Evolutionary conservation across 2,797 vertebrate genomes (phyloP), one percentile per base, ranked within the genome.

Genomic region (Mastacembelus armatus): DNA sequence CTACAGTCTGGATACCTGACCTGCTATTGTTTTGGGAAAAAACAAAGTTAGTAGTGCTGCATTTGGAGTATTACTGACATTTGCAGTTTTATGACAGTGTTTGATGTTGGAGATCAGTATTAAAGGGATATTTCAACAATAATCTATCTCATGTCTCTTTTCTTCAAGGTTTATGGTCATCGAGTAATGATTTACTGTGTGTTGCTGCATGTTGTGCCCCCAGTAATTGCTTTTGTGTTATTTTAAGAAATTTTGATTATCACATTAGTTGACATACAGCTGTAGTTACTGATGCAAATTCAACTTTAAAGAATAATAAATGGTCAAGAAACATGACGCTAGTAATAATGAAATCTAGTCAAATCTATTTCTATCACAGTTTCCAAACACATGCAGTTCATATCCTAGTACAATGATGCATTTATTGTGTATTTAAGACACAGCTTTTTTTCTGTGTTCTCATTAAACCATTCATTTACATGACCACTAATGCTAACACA

Each of bases 21-120:
- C 63, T 58, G 51, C 50, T 57, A 60, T 78, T 78, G 72, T 78
- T 77, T 70, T 55, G 56, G 50, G 29, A 36, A 29, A 66, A 64
- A 62, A 67, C 54, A 68, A 70, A 66, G 71, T 52, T 61, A 16
- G 45, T 27, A 22, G 36, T 19, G 40, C 44, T 70, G 54, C 67
- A 64, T 83, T 80, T 78, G 38, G 52, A 61, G 30, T 61, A 57
- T 75, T 75, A 84, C 69, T 75, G 76, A 80, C 70, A 79, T 72
- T 75, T 76, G 43, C 56, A 78, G 58, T 77, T 70, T 78, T 57
- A 70, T 62, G 74, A 36, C 32, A 66, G 24, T 44, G 27, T 82
- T 73, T 65, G 59, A 85, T 69, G 59, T 56, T 1, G 7, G 32
- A 64, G 65, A 78, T 75, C 38, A n/a, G 16, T 8, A n/a, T n/a